phyloP scores from a whole-genome alignment of 2,888 invertebrate genomes.

The Cantharis rufa region DNA sequence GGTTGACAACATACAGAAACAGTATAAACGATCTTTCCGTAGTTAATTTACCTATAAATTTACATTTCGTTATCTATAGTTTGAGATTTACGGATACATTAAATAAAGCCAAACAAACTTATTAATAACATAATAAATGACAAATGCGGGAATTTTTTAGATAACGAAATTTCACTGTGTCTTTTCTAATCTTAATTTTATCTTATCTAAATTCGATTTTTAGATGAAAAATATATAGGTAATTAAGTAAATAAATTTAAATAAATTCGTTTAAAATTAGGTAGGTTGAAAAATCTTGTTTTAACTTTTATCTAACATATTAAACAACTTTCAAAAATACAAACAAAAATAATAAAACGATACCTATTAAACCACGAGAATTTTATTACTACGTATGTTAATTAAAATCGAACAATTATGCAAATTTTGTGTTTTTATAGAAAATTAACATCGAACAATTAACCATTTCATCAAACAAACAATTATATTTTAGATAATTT shows the following conservation, averaged over 20 bases:
- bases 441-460: background rate
- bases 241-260: background rate
- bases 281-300: background rate
- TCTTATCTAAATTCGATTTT: slow-evolving; percentile 1
- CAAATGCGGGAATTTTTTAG: background rate
- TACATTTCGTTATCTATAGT: slow-evolving; percentile 3
- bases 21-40: slow-evolving; percentile 3
- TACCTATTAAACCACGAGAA: background rate
- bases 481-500: background rate
- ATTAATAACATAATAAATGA: slow-evolving; percentile 3
- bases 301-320: background rate
- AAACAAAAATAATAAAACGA: background rate
- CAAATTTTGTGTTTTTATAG: background rate
- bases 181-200: background rate
- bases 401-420: background rate
- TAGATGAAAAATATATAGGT: background rate
- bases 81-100: background rate
- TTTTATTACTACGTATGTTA: background rate
- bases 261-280: background rate
- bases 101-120: slow-evolving; percentile 1
- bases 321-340: background rate
- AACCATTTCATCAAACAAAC: background rate
- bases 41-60: slow-evolving; percentile 1
- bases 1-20: slow-evolving; percentile 42
- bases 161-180: background rate